phyloP scores from a whole-genome alignment of 2,888 invertebrate species.

The Synergus gifuensis region DNA sequence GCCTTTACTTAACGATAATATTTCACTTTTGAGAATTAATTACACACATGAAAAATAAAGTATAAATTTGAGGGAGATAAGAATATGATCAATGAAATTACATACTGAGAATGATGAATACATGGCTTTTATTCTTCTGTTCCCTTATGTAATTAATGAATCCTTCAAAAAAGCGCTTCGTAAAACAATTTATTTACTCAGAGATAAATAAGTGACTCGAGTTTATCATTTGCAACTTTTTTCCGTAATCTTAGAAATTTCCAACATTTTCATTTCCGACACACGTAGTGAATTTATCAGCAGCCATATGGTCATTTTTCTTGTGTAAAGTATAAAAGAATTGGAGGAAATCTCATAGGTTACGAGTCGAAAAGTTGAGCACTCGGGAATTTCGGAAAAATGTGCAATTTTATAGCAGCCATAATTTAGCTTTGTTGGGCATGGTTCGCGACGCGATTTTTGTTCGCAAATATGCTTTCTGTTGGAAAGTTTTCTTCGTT shows the following conservation, averaged over 20 bases:
- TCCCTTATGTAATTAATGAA: background rate
- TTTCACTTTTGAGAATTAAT: background rate
- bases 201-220: background rate
- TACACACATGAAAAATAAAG: background rate
- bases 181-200: background rate
- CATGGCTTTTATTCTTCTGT: background rate
- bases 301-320: background rate
- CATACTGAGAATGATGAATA: background rate
- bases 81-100: background rate
- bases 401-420: constrained; percentile 5
- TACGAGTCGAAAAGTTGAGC: background rate
- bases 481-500: constrained; percentile 34
- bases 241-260: background rate
- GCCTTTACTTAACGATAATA: background rate
- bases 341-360: background rate
- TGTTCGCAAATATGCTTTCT: constrained; percentile 17
- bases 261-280: background rate
- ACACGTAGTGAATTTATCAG: background rate
- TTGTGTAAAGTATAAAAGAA: constrained; percentile 6
- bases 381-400: constrained; percentile 19
- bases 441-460: background rate
- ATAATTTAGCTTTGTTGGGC: constrained; percentile 6
- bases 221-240: background rate
- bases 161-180: background rate
- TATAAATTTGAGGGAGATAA: background rate